phyloP scores from a whole-genome alignment of 53 echinoderm and acorn worm species.

The Antedon mediterranea region DNA sequence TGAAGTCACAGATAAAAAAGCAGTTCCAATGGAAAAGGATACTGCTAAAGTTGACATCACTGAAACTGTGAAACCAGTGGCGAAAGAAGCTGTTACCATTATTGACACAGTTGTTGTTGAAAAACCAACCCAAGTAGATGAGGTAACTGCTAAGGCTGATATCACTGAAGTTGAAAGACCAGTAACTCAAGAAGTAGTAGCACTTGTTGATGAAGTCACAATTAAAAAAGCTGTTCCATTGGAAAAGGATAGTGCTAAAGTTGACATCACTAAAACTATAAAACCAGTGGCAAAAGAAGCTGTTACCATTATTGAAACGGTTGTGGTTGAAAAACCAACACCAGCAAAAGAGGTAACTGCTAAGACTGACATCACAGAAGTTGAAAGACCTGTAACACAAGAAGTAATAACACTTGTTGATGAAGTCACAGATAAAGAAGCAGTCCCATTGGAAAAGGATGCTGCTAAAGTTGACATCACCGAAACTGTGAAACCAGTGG shows the following conservation, averaged over 20 bases:
- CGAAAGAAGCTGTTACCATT: constrained; percentile 3
- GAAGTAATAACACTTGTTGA: constrained; percentile 14
- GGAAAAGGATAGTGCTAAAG: constrained; percentile 7
- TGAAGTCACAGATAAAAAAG: constrained; percentile 18
- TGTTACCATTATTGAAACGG: not conserved
- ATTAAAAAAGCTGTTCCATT: constrained; percentile 15
- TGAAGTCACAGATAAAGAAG: constrained; percentile 14
- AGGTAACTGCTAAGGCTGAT: constrained; percentile 13
- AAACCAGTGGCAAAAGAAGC: constrained; percentile 4
- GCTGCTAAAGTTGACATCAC: not conserved
- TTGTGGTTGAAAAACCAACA: constrained; percentile 5
- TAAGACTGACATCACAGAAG: constrained; percentile 16
- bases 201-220: not conserved
- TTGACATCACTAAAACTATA: constrained; percentile 2
- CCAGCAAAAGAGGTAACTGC: constrained; percentile 35
- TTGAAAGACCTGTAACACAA: constrained; percentile 19
- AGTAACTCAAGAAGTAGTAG: constrained; percentile 3
- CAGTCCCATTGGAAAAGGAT: not conserved
- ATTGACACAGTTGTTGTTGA: constrained; percentile 18
- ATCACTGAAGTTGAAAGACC: not conserved
- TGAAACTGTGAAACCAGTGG: constrained; percentile 8
- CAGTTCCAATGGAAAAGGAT: constrained; percentile 11
- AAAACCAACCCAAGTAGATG: constrained; percentile 17
- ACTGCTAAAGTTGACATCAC: constrained; percentile 11
- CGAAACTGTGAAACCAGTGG: not conserved